phyloP scores from a whole-genome alignment of 1,140 invertebrate genomes.

The Neodiprion virginianus region DNA sequence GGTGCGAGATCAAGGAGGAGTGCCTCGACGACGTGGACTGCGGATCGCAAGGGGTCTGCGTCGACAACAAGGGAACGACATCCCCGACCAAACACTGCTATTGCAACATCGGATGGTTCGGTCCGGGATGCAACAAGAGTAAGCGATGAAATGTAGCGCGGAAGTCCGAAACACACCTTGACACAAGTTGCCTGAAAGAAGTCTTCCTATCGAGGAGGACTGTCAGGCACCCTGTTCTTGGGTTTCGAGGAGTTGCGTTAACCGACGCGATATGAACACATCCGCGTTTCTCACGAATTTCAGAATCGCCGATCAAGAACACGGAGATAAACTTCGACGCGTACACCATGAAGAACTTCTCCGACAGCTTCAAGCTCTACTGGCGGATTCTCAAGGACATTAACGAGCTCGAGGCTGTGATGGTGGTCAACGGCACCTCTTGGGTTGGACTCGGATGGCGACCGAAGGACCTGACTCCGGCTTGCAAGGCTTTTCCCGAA shows the following conservation, averaged over 20 bases:
- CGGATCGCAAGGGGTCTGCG: conserved; percentile 82
- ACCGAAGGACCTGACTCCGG: conserved; percentile 72
- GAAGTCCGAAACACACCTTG: not conserved
- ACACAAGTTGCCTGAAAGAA: not conserved
- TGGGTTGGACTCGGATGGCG: conserved; percentile 89
- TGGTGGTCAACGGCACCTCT: conserved; percentile 82
- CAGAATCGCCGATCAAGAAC: conserved; percentile 71
- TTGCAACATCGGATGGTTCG: conserved; percentile 87
- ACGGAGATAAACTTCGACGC: conserved; percentile 70
- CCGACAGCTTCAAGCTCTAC: conserved; percentile 76
- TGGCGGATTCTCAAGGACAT: conserved; percentile 83
- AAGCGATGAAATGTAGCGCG: conserved; percentile 43
- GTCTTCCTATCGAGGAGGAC: too few species aligned
- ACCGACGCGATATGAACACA: not conserved
- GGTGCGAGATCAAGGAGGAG: conserved; percentile 87
- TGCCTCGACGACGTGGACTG: conserved; percentile 85
- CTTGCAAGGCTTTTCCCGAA: conserved; percentile 79
- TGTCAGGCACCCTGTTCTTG: too few species aligned
- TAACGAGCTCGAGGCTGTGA: conserved; percentile 83
- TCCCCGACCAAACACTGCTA: conserved; percentile 87
- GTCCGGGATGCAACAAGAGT: conserved; percentile 79
- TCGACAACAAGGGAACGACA: conserved; percentile 79
- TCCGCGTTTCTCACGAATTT: conserved; percentile 29
- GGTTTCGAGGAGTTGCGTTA: not conserved
- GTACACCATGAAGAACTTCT: conserved; percentile 76